phyloP scores from a whole-genome alignment of 37 sponge, comb jelly and placozoan genomes.

The Spongia lamella region DNA sequence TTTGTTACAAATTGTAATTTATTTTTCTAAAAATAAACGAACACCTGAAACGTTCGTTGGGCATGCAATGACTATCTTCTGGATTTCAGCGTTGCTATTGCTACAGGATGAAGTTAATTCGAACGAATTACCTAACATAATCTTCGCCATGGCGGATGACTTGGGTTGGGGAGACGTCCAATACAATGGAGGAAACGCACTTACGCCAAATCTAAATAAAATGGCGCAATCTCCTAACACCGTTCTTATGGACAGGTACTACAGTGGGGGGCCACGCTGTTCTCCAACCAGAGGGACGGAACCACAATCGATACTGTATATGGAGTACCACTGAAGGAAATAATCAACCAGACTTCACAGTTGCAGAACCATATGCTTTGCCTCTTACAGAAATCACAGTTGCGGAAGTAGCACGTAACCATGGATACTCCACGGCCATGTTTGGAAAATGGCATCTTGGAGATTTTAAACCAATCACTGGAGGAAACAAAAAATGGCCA shows the following conservation, averaged over 20 bases:
- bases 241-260: slow-evolving; percentile 50
- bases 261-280: slow-evolving; percentile 71
- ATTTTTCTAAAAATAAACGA: background rate
- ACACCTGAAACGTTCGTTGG: too few species aligned
- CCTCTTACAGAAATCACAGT: slow-evolving; percentile 58
- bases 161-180: slow-evolving; percentile 66
- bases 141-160: slow-evolving; percentile 75
- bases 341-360: slow-evolving; percentile 31
- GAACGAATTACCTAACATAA: slow-evolving; percentile 33
- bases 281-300: slow-evolving; percentile 70
- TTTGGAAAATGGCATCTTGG: slow-evolving; percentile 79
- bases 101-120: too few species aligned
- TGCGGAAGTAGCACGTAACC: slow-evolving; percentile 43
- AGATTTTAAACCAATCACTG: slow-evolving; percentile 34
- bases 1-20: background rate
- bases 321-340: slow-evolving; percentile 66
- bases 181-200: slow-evolving; percentile 56
- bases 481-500: slow-evolving; percentile 67
- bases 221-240: slow-evolving; percentile 62
- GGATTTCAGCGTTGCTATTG: too few species aligned
- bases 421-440: slow-evolving; percentile 46
- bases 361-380: slow-evolving; percentile 41
- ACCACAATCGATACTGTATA: slow-evolving; percentile 74
- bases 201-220: slow-evolving; percentile 59
- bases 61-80: too few species aligned